Evolutionary conservation across 1,140 invertebrate species (phyloP), one percentile per base, ranked within the genome.

Genomic region (Cyclargus thomasi): DNA sequence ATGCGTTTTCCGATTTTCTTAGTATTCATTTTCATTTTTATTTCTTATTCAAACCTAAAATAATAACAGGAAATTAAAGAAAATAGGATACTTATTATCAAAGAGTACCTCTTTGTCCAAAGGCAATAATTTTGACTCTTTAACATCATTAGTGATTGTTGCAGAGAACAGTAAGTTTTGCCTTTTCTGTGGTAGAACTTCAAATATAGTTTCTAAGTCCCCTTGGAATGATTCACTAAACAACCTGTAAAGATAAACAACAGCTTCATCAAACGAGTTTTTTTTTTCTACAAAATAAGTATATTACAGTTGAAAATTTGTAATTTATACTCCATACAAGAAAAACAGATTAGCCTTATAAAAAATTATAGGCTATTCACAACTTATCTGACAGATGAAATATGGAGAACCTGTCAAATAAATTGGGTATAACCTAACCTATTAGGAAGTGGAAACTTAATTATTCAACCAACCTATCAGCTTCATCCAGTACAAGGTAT

Each of bases 81-180:
- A 47, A 39, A 39, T 1, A 39, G 10, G 1, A 8, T 39, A 39
- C 1, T 20, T 11, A 3, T n/a, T n/a, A n/a, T n/a, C n/a, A n/a
- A n/a, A n/a, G n/a, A n/a, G n/a, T 83, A 91, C 90, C 39, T 90
- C 83, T 74, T 81, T 82, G 74, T 90, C 85, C 18, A 91, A 67
- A 10, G 80, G 79, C 18, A 91, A 72, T 10, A 88, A 64, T 68
- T 88, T 86, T 11, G 83, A 88, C 66, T 93, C 89, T 20, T 85
- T 92, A 0, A 93, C 91, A 70, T 92, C 90, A 83, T 98, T 96
- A 8, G 97, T 98, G 82, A 99, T 97, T 16, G 99, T 99, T 1
- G 99, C 99, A 67, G 98, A 99, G 81, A 99, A 99, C 22, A 99
- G 92, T 36, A 99, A 91, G 20, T 95, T 97, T 80, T 97, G 96